Evolutionary conservation across 2,888 invertebrate species (phyloP), one percentile per base, ranked within the genome.

Genomic region (Drosophila kambysellisi): DNA sequence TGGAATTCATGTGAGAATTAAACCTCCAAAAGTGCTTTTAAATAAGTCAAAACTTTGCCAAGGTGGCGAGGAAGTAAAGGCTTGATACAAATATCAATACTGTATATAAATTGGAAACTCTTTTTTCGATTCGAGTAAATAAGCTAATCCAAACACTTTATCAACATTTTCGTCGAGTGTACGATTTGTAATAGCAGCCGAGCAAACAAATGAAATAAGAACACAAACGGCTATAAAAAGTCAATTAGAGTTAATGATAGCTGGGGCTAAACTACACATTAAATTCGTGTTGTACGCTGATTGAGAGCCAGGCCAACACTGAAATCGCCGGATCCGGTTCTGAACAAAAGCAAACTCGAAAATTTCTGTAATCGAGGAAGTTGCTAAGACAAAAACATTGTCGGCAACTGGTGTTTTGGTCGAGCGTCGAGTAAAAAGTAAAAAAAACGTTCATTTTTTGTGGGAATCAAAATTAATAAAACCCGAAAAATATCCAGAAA

Each of bases 161-260:
- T 11, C 7, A 20, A 8, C 4, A 4, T 33, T 33, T 52, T 52
- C 30, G 11, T 7, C 15, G 2, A 77, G 81, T 78, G 78, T 50
- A 57, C 11, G 3, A 15, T 61, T 51, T 79, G 62, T 56, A 83
- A 72, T 64, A 33, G 7, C 39, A 43, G 37, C 50, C 30, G 66
- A 41, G 69, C 66, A 63, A 57, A 66, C 57, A 67, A 52, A 35
- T 48, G 60, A 76, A 81, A 81, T 56, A 66, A 79, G 81, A 76
- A 88, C 81, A 75, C 70, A 72, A 68, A 52, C 67, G 70, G 61
- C 80, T 73, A 89, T 88, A 88, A 88, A 84, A 84, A 84, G 83
- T 78, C 88, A 85, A 89, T 89, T 85, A 89, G 78, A 88, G 64
- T 88, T 89, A 89, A 89, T 89, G 83, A 89, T 89, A 88, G 88